phyloP scores from a whole-genome alignment of 2,797 vertebrate genomes.

The Cossypha heuglini region DNA sequence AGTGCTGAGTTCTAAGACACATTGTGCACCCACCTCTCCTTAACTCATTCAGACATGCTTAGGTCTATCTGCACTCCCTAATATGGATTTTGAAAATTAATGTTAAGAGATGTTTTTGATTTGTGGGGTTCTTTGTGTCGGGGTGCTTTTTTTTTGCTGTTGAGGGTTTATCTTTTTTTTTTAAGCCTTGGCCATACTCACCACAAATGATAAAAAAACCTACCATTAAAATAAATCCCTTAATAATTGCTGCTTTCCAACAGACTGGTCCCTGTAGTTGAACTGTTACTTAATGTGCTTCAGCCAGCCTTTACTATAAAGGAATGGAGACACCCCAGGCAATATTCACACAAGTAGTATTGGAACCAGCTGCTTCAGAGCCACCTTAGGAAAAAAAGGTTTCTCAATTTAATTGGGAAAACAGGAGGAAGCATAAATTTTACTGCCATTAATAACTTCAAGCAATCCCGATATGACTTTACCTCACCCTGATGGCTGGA shows the following conservation, averaged over 20 bases:
- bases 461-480: conserved; percentile 82
- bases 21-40: background rate
- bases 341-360: conserved; percentile 84
- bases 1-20: background rate
- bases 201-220: conserved; percentile 51
- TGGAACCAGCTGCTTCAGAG: conserved; percentile 88
- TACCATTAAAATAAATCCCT: conserved; percentile 63
- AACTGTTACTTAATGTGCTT: conserved; percentile 69
- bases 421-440: conserved; percentile 98
- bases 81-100: background rate
- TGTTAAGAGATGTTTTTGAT: background rate
- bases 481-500: conserved; percentile 75
- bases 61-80: background rate
- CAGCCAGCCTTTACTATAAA: conserved; percentile 62
- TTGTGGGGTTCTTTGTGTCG: fast-evolving
- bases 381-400: conserved; percentile 79
- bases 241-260: conserved; percentile 69
- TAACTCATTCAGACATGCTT: background rate
- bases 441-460: conserved; percentile 95
- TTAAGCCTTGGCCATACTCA: background rate
- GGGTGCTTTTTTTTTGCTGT: background rate
- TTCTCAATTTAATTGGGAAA: conserved; percentile 91
- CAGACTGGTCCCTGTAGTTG: conserved; percentile 36
- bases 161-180: background rate
- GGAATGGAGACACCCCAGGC: conserved; percentile 80